A percentile compares a stretch with the other conserved stretches of the same genome.
phyloP scores from a whole-genome alignment of 2,113 vertebrate genomes.

The Lepus timidus region DNA sequence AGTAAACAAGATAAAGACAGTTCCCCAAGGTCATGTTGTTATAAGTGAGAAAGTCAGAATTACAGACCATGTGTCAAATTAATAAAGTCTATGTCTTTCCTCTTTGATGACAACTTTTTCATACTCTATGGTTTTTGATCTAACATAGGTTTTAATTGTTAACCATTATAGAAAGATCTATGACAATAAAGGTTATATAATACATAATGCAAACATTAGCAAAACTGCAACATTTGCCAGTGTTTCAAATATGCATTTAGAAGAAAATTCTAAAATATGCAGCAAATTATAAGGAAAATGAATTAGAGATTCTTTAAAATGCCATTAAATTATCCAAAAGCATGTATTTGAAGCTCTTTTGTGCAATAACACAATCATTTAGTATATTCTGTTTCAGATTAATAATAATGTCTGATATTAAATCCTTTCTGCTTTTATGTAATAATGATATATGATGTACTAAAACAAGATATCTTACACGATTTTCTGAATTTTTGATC shows the following conservation, averaged over 20 bases:
- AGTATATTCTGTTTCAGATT: not conserved
- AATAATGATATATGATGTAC: not conserved
- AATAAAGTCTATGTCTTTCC: not conserved
- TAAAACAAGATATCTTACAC: conserved; percentile 33
- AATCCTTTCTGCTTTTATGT: not conserved
- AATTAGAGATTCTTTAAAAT: not conserved
- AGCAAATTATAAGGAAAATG: not conserved
- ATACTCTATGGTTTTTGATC: not conserved
- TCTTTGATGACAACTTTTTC: not conserved
- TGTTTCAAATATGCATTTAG: not conserved
- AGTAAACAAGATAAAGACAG: not conserved
- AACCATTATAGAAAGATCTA: not conserved
- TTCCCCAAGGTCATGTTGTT: not conserved
- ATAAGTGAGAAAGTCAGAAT: not conserved
- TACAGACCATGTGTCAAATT: not conserved
- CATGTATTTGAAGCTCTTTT: not conserved
- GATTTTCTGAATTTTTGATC: conserved; percentile 16
- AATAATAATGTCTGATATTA: not conserved
- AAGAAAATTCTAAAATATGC: not conserved
- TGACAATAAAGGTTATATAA: not conserved
- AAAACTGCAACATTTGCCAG: not conserved
- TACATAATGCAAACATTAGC: not conserved
- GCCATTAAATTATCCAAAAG: not conserved
- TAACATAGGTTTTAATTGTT: not conserved
- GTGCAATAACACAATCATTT: not conserved